A percentile compares a stretch with the other conserved stretches of the same genome.
Evolutionary conservation across 2,888 invertebrate species (phyloP).

Genomic region (Oscheius sp.): DNA sequence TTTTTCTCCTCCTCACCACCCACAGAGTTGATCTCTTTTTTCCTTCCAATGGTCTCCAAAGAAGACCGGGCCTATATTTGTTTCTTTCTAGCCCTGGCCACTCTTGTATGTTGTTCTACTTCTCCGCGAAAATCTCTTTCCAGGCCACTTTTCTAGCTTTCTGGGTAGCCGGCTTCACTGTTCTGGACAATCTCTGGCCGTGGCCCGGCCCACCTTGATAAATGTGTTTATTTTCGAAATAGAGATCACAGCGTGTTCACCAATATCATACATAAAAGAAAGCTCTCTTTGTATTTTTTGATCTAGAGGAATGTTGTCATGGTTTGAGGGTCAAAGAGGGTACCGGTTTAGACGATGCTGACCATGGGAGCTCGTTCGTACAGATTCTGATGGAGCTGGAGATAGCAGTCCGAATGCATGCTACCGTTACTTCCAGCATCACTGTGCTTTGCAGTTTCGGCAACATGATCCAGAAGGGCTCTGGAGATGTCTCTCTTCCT

Average conservation of each 20-base stretch:
- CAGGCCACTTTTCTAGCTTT: slow-evolving; percentile 7
- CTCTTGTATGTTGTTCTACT: slow-evolving; percentile 1
- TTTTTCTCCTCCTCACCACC: too few species aligned
- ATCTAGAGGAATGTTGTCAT: too few species aligned
- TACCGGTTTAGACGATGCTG: slow-evolving; percentile 48
- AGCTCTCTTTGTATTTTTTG: too few species aligned
- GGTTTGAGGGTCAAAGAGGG: neutral
- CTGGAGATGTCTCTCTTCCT: slow-evolving; percentile 56
- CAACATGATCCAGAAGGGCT: slow-evolving; percentile 47
- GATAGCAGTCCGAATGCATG: slow-evolving; percentile 25
- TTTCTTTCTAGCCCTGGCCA: neutral
- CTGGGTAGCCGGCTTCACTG: slow-evolving; percentile 20
- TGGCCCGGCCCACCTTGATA: slow-evolving; percentile 31
- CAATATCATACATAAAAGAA: too few species aligned
- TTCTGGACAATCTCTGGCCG: slow-evolving; percentile 22
- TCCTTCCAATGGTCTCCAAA: slow-evolving; percentile 4
- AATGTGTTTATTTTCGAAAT: too few species aligned
- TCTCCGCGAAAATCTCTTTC: neutral
- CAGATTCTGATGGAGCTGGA: slow-evolving; percentile 44
- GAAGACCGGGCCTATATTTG: slow-evolving; percentile 10
- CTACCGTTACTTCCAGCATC: slow-evolving; percentile 25
- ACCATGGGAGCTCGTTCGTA: slow-evolving; percentile 59
- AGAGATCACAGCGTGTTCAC: too few species aligned
- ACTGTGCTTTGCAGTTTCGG: slow-evolving; percentile 34
- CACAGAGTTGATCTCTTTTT: neutral